Base-by-base conservation (phyloP, 2,888 invertebrate species). In the Ophion costatus region DNA sequence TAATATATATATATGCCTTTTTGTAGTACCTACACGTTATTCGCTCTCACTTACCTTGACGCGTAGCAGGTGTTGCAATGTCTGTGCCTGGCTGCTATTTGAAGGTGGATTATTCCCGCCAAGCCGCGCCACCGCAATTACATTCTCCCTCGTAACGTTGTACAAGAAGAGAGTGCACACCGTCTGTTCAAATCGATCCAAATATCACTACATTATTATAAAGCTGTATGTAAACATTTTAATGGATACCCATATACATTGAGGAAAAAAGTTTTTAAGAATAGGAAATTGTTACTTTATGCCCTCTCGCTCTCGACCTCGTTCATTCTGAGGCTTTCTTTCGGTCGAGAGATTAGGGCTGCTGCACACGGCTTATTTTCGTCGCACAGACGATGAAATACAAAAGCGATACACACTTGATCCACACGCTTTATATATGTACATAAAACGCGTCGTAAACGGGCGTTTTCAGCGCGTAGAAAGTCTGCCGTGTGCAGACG, bases 61-160 rank as follows among this genome's bases (percentile, higher is more conserved):
- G 88, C 94, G 94, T 87, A 93, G 89, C 84, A 93, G 92, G 88
- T 93, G 93, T 88, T 93, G 91, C 86, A 93, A 88, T 94, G 88
- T 96, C 95, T 89, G 96, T 95, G 45, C 96, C 96, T 89, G 96
- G 87, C 91, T 94, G 90, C 90, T 92, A 89, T 91, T 93, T 89
- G 89, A 89, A 80, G 93, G 89, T 88, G 90, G 92, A 91, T 96
- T 95, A 89, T 95, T 95, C 74, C 95, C 96, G 33, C 96, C 96
- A 88, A 97, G 95, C 91, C 97, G 96, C 64, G 97, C 98, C 33
- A 97, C 96, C 90, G 98, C 96, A 90, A 98, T 98, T 86, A 98
- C 96, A 94, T 98, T 98, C 94, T 98, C 98, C 89, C 96, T 96
- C 89, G 97, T 97, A 90, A 97, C 96, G 93, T 98, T 97, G 94